Conservation (phyloP, 2,797 vertebrate species). For the Tokudaia tokunoshimensis region DNA sequence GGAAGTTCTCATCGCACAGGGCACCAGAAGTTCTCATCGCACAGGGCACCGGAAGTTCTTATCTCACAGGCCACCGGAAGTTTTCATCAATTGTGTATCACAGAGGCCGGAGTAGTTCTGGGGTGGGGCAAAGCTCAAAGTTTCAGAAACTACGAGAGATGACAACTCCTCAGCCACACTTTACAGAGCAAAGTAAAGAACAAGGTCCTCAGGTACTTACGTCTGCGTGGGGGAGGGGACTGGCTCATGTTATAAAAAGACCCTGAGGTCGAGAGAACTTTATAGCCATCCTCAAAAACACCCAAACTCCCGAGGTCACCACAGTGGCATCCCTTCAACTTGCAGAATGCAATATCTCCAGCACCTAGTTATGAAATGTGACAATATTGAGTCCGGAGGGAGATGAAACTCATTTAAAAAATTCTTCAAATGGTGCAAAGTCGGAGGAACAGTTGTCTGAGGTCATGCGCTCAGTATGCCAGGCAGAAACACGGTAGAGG, state of each 20-base stretch:
- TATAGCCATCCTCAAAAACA: background rate
- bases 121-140: background rate
- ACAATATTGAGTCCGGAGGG: background rate
- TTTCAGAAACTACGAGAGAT: background rate
- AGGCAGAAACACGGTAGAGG: rapidly evolving
- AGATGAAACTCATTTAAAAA: background rate
- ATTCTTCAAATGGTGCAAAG: background rate
- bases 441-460: background rate
- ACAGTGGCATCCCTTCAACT: background rate
- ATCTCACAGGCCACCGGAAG: no score
- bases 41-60: background rate
- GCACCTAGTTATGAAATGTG: no score
- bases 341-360: background rate
- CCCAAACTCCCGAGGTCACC: background rate
- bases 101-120: background rate
- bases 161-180: background rate
- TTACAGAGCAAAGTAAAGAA: background rate
- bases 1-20: background rate
- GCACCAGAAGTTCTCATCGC: background rate
- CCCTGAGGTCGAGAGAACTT: background rate
- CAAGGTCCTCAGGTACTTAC: background rate
- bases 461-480: rapidly evolving
- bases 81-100: background rate
- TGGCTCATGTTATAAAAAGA: background rate
- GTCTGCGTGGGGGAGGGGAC: background rate